These are phyloP conservation scores for Anguilla obscura DNA, from an alignment of 2,797 vertebrate species.

Conservation along the genomic window DNA sequence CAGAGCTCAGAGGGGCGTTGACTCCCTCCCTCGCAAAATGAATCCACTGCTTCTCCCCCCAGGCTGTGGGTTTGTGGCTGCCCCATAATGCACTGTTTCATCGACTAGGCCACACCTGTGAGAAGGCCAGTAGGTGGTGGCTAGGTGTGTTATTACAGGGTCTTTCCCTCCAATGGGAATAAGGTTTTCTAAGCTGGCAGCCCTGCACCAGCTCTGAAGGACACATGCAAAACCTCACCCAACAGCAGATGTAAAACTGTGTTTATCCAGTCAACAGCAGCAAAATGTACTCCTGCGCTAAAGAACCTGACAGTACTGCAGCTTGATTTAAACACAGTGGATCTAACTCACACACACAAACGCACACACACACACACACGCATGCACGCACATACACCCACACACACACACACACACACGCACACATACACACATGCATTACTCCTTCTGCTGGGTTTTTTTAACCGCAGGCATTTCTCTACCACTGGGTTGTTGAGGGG, in stretches of 20 bases:
- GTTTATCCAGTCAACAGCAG: conserved; percentile 60
- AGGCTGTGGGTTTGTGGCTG: not conserved
- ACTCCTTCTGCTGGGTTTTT: not conserved
- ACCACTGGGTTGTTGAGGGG: not conserved
- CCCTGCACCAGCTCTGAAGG: not conserved
- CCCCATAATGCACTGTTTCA: not conserved
- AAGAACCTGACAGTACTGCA: not conserved
- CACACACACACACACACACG: not conserved
- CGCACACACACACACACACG: not conserved
- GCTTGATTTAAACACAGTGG: not conserved
- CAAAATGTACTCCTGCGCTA: conserved; percentile 2
- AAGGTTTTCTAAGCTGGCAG: not conserved
- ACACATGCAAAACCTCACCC: not conserved
- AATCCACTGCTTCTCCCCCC: not conserved
- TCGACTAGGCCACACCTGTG: not conserved
- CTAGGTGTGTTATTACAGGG: not conserved
- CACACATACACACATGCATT: not conserved
- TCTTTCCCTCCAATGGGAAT: not conserved
- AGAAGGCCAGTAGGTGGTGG: not conserved
- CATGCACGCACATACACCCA: too few relatives aligned
- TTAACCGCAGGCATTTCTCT: not conserved
- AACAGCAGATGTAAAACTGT: conserved; percentile 56
- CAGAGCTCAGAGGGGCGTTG: not conserved
- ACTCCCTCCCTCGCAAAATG: not conserved
- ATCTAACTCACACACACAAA: not conserved